These are phyloP conservation scores for Camptogramma bilineatum DNA, from an alignment of 2,888 invertebrate genomes.

Conservation along the genomic window DNA sequence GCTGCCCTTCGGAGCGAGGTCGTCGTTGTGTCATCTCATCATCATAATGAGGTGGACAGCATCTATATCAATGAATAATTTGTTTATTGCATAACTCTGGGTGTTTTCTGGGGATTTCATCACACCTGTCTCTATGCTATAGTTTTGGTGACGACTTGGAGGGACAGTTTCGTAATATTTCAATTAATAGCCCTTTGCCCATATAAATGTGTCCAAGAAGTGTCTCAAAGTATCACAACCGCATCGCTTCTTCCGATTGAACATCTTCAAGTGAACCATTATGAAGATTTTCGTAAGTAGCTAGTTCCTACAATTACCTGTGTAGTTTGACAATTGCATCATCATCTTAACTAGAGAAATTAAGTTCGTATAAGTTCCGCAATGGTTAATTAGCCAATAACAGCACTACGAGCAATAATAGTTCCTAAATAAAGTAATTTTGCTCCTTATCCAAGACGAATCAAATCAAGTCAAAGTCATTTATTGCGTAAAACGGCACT, in stretches of 20 bases:
- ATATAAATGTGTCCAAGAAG: constrained; percentile 55
- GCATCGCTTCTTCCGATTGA: constrained; percentile 29
- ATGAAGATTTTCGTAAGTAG: constrained; percentile 70
- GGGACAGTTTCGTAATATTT: constrained; percentile 51
- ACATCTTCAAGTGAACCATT: constrained; percentile 41
- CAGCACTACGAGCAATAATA: too few relatives aligned
- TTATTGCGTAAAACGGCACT: background rate
- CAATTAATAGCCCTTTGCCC: constrained; percentile 45
- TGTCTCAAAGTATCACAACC: constrained; percentile 44
- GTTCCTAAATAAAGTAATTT: too few relatives aligned
- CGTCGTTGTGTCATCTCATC: constrained; percentile 8
- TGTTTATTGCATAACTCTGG: constrained; percentile 35
- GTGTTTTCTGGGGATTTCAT: constrained; percentile 34
- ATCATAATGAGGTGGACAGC: constrained; percentile 19
- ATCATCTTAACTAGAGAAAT: too few relatives aligned
- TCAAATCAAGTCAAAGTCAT: too few relatives aligned
- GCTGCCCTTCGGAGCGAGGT: constrained; percentile 27
- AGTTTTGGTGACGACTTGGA: constrained; percentile 33
- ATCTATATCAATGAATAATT: constrained; percentile 39
- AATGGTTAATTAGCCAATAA: too few relatives aligned
- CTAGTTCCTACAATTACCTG: background rate
- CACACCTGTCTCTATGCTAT: constrained; percentile 36
- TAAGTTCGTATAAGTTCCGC: too few relatives aligned
- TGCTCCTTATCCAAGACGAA: too few relatives aligned
- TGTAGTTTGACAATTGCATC: too few relatives aligned